Conservation (phyloP, 2,113 vertebrate genomes). For the Prietella phreatophila region DNA sequence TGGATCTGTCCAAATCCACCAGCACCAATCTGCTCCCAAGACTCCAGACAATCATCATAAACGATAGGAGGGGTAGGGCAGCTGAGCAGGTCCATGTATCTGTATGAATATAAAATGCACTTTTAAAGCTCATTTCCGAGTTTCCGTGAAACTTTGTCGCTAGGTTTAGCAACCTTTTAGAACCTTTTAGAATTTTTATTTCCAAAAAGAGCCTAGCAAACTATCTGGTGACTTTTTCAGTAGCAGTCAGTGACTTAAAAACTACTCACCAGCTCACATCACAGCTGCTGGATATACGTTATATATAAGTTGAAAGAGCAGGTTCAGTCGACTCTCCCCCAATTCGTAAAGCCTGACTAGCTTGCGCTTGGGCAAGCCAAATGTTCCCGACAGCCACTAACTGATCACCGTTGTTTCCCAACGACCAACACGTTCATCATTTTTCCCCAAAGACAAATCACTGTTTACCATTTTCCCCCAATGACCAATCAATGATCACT, state of each 20-base stretch:
- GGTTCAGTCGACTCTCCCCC: not conserved
- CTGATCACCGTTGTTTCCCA: not conserved
- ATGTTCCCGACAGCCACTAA: not conserved
- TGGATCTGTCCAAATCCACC: slow-evolving; percentile 74
- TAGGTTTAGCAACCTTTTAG: not conserved
- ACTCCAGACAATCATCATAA: slow-evolving; percentile 46
- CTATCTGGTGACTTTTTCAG: not conserved
- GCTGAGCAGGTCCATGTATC: slow-evolving; percentile 54
- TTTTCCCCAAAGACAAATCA: not conserved
- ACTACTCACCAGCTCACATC: not conserved
- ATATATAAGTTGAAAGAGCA: not conserved
- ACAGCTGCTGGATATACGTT: not conserved
- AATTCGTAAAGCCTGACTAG: not conserved
- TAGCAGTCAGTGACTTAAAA: not conserved
- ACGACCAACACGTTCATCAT: not conserved
- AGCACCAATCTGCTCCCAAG: slow-evolving; percentile 57
- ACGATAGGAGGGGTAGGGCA: not conserved
- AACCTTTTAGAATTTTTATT: not conserved
- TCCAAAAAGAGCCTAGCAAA: not conserved
- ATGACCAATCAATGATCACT: not conserved
- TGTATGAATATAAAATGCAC: not conserved
- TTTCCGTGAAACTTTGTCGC: not conserved
- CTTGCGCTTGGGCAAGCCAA: not conserved
- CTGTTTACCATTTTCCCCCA: not conserved
- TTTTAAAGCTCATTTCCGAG: not conserved